Conservation (phyloP, 2,888 invertebrate genomes). For the Caenorhabditis sp. region DNA sequence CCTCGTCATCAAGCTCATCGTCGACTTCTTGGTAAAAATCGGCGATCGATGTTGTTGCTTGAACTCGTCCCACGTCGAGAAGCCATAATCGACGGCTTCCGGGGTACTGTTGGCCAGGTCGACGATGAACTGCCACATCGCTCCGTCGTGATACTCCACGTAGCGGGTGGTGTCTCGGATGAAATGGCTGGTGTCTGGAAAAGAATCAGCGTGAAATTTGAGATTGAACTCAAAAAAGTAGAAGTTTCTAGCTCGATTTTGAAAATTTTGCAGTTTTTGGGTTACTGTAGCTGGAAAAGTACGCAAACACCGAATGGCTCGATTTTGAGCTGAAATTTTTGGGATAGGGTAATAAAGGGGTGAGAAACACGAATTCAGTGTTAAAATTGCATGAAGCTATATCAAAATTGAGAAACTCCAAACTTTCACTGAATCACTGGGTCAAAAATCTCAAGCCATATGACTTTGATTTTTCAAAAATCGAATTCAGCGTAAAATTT, state of each 20-base stretch:
- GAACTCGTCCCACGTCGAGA: constrained; percentile 1
- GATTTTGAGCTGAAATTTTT: too few species aligned
- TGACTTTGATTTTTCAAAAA: too few species aligned
- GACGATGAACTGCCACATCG: constrained; percentile 30
- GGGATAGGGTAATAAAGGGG: too few species aligned
- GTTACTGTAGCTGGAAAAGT: constrained; percentile 11
- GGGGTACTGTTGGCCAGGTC: not conserved
- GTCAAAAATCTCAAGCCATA: too few species aligned
- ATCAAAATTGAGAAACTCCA: too few species aligned
- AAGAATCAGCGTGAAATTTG: not conserved
- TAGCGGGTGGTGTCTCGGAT: not conserved
- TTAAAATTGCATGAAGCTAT: too few species aligned
- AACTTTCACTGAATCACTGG: too few species aligned
- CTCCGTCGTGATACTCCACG: constrained; percentile 25
- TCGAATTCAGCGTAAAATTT: not conserved
- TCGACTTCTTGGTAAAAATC: not conserved
- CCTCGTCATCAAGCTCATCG: not conserved
- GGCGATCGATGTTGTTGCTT: not conserved
- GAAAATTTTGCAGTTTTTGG: too few species aligned
- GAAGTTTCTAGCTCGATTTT: too few species aligned
- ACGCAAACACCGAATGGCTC: not conserved
- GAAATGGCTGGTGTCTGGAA: too few species aligned
- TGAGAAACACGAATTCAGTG: too few species aligned
- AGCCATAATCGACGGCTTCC: not conserved
- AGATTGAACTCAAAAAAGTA: too few species aligned